Evolutionary conservation across 2,113 vertebrate genomes (phyloP).

Genomic region (Tympanuchus pallidicinctus): DNA sequence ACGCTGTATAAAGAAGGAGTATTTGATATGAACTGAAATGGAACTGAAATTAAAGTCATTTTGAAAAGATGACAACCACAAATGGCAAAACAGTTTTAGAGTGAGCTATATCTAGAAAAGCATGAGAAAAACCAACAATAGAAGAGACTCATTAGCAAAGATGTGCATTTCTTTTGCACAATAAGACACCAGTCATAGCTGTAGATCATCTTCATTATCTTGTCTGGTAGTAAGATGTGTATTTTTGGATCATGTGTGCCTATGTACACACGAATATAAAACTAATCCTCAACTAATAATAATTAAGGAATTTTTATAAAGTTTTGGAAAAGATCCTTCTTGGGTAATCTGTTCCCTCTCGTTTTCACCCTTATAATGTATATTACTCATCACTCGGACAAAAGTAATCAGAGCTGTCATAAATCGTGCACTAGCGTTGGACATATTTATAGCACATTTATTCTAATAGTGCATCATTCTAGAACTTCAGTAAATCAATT

Average conservation of each 20-base stretch:
- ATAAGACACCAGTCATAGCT: not conserved
- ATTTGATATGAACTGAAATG: not conserved
- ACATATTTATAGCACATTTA: not conserved
- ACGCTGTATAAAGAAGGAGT: not conserved
- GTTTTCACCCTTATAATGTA: not conserved
- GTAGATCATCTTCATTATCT: not conserved
- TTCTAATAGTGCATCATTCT: not conserved
- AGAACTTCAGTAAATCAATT: not conserved
- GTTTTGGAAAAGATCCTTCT: not conserved
- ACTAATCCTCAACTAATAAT: not conserved
- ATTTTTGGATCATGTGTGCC: not conserved
- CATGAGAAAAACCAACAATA: not conserved
- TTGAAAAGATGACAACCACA: not conserved
- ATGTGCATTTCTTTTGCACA: not conserved
- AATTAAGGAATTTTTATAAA: not conserved
- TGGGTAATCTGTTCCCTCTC: not conserved
- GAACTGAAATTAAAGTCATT: not conserved
- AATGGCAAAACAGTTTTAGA: not conserved
- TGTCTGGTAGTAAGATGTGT: not conserved
- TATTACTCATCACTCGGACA: not conserved
- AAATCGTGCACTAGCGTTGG: not conserved
- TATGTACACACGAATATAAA: not conserved
- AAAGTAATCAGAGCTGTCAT: not conserved
- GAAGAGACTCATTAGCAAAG: not conserved
- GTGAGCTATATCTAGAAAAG: not conserved